Evolutionary conservation across 2,797 vertebrate genomes (phyloP), one percentile per base, ranked within the genome.

Genomic region (Brachymystax lenok): DNA sequence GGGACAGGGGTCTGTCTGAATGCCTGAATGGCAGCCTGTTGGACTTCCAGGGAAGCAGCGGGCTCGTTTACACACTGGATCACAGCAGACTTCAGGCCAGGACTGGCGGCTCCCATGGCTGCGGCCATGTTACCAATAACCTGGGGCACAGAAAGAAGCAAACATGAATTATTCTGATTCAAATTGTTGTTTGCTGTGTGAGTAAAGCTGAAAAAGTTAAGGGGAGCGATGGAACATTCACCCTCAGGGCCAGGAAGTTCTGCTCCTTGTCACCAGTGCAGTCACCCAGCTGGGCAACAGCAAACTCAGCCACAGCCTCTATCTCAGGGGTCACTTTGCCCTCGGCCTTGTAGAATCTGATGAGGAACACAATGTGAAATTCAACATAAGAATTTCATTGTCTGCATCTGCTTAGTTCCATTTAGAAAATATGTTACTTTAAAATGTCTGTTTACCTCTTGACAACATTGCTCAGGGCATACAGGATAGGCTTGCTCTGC

Each of bases 71-170:
- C 88, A 83, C 98, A 99, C 16, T 91, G 90, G 81, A 96, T 92
- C 46, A 99, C 86, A 2, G 92, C 87, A 6, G 91, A 87, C 83
- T 91, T 97, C 78, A 99, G 89, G 40, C 64, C 87, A 69, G 96
- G 94, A 73, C 92, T 93, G 52, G 95, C 90, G 61, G 85, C 80
- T 54, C 95, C 92, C 86, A 99, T 81, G 72, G 94, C 94, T 74
- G 89, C 88, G 66, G 96, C 98, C 96, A 98, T 98, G 87, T 98
- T 99, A 91, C 98, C 98, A 93, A 97, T 94, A 81, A 97, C 95
- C 98, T 99, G 81, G 67, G 52, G 81, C 77, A 24, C 4, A 84
- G 13, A 73, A 75, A 75, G 79, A 0, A 77, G 21, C 4, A 40
- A 63, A 73, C 69, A 0, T 77, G 35, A 28, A 52, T 30, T 13